These are phyloP conservation scores for Littorina saxatilis DNA, from an alignment of 1,140 invertebrate genomes.

Conservation along the genomic window DNA sequence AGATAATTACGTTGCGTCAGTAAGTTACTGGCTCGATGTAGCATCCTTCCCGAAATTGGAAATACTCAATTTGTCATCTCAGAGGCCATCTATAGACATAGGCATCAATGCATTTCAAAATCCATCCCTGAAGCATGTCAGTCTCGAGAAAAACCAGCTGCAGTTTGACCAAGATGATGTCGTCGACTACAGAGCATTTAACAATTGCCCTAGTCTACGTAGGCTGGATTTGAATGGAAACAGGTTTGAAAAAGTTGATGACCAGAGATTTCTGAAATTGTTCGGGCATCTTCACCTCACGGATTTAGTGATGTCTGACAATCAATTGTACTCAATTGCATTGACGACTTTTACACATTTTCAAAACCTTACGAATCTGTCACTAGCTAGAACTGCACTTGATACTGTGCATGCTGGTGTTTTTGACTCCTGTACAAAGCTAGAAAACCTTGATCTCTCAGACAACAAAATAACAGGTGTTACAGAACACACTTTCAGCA, in stretches of 20 bases:
- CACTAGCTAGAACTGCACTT: background rate
- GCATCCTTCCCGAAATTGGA: no score
- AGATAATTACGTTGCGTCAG: no score
- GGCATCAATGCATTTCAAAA: no score
- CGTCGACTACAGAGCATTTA: background rate
- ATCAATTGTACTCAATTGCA: background rate
- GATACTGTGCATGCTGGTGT: background rate
- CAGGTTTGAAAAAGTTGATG: background rate
- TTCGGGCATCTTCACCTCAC: background rate
- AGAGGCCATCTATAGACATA: no score
- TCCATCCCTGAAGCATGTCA: background rate
- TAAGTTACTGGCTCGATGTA: no score
- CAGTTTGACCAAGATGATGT: background rate
- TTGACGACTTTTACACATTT: background rate
- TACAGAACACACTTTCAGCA: conserved; percentile 4
- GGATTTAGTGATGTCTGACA: background rate
- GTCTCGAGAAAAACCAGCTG: background rate
- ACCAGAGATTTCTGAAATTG: background rate
- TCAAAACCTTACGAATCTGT: background rate
- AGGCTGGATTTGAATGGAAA: background rate
- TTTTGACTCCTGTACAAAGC: background rate
- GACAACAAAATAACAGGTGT: background rate
- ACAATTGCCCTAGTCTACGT: background rate
- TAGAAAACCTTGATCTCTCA: background rate
- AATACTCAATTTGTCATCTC: no score